Conservation (phyloP, 37 sponge, comb jelly and placozoan species). For the Trichoplax adhaerens region DNA sequence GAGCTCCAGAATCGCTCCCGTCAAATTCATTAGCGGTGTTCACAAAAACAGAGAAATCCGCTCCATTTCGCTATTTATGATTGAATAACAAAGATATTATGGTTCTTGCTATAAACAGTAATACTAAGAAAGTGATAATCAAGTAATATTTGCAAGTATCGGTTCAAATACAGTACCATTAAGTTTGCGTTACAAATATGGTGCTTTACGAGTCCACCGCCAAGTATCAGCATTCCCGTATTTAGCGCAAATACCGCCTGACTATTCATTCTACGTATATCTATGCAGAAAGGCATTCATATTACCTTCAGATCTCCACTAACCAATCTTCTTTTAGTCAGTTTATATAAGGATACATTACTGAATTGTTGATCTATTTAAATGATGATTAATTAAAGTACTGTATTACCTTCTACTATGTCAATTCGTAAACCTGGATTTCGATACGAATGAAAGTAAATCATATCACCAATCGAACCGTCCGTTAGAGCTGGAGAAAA, state of each 20-base stretch:
- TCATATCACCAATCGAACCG: slow-evolving; percentile 87
- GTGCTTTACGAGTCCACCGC: slow-evolving; percentile 92
- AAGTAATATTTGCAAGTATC: neutral
- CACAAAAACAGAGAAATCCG: slow-evolving; percentile 89
- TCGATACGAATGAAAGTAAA: slow-evolving; percentile 84
- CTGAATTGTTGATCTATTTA: neutral
- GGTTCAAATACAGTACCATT: slow-evolving; percentile 39
- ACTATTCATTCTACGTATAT: slow-evolving; percentile 63
- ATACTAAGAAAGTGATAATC: neutral
- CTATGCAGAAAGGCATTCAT: slow-evolving; percentile 7
- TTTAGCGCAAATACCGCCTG: slow-evolving; percentile 61
- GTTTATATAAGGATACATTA: too few relatives aligned
- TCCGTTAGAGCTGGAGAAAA: slow-evolving; percentile 97
- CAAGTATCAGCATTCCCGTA: slow-evolving; percentile 92
- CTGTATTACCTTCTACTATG: slow-evolving; percentile 59
- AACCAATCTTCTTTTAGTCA: too few relatives aligned
- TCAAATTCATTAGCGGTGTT: slow-evolving; percentile 97
- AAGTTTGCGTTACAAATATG: slow-evolving; percentile 98
- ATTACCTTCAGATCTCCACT: too few relatives aligned
- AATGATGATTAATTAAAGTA: neutral
- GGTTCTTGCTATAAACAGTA: neutral
- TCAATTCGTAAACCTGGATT: slow-evolving; percentile 84
- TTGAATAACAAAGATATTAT: neutral
- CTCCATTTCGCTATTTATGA: slow-evolving; percentile 75
- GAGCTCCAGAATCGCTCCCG: slow-evolving; percentile 93